Evolutionary conservation across 2,888 invertebrate genomes (phyloP).

Genomic region (Apamea monoglypha): DNA sequence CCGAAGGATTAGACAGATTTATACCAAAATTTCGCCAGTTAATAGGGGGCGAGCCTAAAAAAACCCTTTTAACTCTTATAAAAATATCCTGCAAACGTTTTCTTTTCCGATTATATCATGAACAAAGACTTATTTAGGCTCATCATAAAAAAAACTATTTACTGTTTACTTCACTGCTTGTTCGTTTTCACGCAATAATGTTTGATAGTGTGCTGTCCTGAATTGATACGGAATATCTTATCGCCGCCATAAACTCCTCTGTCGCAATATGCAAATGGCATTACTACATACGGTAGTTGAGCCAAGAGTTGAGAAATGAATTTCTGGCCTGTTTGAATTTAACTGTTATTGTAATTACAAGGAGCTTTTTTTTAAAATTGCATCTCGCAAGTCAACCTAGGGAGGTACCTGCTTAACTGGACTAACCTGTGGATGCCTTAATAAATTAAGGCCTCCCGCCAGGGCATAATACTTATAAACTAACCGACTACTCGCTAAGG

Average conservation of each 20-base stretch:
- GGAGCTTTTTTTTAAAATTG: too few relatives aligned
- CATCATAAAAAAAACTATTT: background rate
- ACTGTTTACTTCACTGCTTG: background rate
- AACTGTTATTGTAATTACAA: background rate
- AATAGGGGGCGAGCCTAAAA: too few relatives aligned
- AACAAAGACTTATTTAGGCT: background rate
- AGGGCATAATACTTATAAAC: too few relatives aligned
- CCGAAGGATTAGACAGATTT: too few relatives aligned
- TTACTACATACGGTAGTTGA: background rate
- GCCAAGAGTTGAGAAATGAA: background rate
- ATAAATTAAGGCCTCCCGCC: too few relatives aligned
- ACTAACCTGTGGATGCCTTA: too few relatives aligned
- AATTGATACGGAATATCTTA: conserved; percentile 47
- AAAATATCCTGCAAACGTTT: background rate
- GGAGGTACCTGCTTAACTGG: too few relatives aligned
- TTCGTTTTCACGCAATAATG: background rate
- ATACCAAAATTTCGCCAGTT: too few relatives aligned
- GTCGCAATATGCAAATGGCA: conserved; percentile 4
- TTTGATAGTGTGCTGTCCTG: conserved; percentile 9
- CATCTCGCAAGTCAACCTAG: too few relatives aligned
- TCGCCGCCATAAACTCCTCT: conserved; percentile 23
- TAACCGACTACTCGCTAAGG: too few relatives aligned
- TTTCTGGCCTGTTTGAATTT: background rate
- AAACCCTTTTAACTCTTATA: background rate
- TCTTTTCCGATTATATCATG: background rate